Evolutionary conservation across 2,113 vertebrate species (phyloP).

Genomic region (Ibidorhyncha struthersii): DNA sequence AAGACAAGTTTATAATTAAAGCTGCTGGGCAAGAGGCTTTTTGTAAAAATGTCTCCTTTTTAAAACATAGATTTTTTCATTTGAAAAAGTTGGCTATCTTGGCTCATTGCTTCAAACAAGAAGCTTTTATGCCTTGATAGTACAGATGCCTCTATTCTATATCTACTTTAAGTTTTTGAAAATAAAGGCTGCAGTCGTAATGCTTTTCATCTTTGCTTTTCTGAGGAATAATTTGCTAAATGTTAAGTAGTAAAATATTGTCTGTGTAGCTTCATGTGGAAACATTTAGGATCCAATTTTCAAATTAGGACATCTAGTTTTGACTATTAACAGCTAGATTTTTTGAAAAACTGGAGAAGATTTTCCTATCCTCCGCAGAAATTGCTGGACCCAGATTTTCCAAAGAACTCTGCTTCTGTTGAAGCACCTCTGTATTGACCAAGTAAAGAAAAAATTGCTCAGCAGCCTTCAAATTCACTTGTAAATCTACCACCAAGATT

Average conservation of each 20-base stretch:
- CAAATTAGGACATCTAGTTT: conserved; percentile 10
- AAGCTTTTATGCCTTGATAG: neutral
- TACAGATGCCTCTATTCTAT: neutral
- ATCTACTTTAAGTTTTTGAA: neutral
- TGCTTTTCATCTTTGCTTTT: neutral
- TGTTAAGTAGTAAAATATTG: neutral
- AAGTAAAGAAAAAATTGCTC: neutral
- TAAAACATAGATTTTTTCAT: neutral
- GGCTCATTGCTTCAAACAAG: neutral
- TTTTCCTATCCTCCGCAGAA: neutral
- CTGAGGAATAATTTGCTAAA: neutral
- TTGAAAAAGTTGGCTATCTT: neutral
- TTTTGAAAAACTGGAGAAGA: neutral
- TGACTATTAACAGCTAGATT: neutral
- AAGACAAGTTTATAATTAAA: neutral
- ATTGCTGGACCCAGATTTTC: neutral
- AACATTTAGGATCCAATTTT: conserved; percentile 19
- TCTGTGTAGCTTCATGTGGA: neutral
- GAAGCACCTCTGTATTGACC: neutral
- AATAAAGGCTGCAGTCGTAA: neutral
- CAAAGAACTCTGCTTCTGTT: neutral
- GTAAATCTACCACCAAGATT: neutral
- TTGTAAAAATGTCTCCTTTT: neutral
- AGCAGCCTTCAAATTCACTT: neutral
- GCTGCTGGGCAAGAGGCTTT: neutral